Conservation (phyloP, 2,797 vertebrate species). For the Megalops cyprinoides region DNA sequence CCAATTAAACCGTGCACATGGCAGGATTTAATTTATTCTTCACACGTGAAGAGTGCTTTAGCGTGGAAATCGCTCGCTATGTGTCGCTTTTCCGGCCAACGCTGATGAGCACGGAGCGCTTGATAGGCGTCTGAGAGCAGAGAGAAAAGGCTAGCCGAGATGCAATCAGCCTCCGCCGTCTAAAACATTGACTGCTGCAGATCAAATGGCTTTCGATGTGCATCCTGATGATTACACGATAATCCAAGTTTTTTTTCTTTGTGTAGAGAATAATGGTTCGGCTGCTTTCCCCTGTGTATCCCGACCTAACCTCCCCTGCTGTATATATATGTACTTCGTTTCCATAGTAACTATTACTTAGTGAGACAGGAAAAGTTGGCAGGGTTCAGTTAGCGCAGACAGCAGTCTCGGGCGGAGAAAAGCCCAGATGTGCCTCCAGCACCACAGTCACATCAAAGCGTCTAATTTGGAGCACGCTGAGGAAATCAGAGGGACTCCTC, state of each 20-base stretch:
- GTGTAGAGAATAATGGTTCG: conserved; percentile 41
- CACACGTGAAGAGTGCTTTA: not conserved
- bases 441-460: conserved; percentile 62
- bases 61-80: not conserved
- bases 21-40: not conserved
- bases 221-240: not conserved
- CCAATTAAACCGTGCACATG: too few species aligned
- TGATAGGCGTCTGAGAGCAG: not conserved
- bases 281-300: conserved; percentile 66
- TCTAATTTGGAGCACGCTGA: conserved; percentile 65
- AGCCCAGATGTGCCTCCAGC: conserved; percentile 68
- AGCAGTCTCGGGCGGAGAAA: conserved; percentile 59
- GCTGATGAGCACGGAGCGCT: not conserved
- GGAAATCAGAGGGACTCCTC: conserved; percentile 68
- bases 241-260: conserved; percentile 8
- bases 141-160: not conserved
- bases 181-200: not conserved
- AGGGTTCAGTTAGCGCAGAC: conserved; percentile 68
- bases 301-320: conserved; percentile 64
- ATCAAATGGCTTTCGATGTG: not conserved
- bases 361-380: conserved; percentile 68
- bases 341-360: conserved; percentile 75
- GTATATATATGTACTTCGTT: conserved; percentile 71
- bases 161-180: not conserved
- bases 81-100: not conserved